Conservation (phyloP, 30 jellyfish, hydroid and myxozoan genomes). For the Aurelia sp. region DNA sequence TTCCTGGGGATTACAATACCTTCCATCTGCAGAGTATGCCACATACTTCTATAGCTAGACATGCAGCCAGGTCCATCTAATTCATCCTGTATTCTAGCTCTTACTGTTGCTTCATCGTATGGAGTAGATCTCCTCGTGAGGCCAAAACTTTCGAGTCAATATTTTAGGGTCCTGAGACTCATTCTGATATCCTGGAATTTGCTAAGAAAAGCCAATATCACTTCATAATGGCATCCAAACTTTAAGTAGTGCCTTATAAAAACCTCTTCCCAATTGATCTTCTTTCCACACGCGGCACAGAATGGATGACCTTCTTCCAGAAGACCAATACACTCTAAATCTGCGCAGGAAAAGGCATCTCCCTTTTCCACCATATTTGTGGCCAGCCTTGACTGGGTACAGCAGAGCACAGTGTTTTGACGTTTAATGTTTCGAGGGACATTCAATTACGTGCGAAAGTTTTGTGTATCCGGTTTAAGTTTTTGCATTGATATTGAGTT, state of each 20-base stretch:
- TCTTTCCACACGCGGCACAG: conserved; percentile 57
- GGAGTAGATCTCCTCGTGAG: conserved; percentile 55
- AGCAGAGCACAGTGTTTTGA: conserved; percentile 31
- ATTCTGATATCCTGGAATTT: conserved; percentile 51
- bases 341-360: conserved; percentile 54
- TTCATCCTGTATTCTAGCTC: conserved; percentile 57
- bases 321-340: conserved; percentile 45
- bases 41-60: conserved; percentile 63
- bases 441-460: conserved; percentile 14
- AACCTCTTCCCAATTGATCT: conserved; percentile 67
- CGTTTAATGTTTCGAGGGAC: too few relatives aligned
- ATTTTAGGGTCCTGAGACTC: conserved; percentile 68
- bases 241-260: conserved; percentile 48
- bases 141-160: conserved; percentile 53
- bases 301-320: conserved; percentile 56
- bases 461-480: conserved; percentile 4
- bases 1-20: conserved; percentile 48
- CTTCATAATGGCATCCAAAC: conserved; percentile 56
- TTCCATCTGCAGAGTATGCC: conserved; percentile 70
- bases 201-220: conserved; percentile 45
- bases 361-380: conserved; percentile 45
- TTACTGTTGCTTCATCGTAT: conserved; percentile 52
- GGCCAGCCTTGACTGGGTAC: conserved; percentile 56
- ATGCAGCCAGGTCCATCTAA: conserved; percentile 75
- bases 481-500: conserved; percentile 13